Evolutionary conservation across 2,113 vertebrate genomes (phyloP).

Genomic region (human (Homo sapiens)): GRCh38 chr5:28816001-28816500

Average conservation of each 20-base stretch:
- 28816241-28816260: neutral
- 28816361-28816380: neutral
- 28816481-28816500: neutral
- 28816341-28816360: slow-evolving; percentile 26
- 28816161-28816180: neutral
- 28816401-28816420: neutral
- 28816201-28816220: neutral
- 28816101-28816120: neutral
- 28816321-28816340: slow-evolving; percentile 19
- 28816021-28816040: neutral
- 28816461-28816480: neutral
- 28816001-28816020: neutral
- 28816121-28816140: neutral
- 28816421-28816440: neutral
- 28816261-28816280: neutral
- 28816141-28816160: neutral
- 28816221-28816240: neutral
- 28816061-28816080: neutral
- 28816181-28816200: neutral
- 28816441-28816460: slow-evolving; percentile 7
- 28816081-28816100: neutral
- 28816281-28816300: neutral
- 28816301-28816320: slow-evolving; percentile 25
- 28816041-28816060: neutral
- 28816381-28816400: neutral